A percentile compares a stretch with the other conserved stretches of the same genome.
Evolutionary conservation across 1,140 invertebrate species (phyloP).

Genomic region (Arctopsyche grandis): DNA sequence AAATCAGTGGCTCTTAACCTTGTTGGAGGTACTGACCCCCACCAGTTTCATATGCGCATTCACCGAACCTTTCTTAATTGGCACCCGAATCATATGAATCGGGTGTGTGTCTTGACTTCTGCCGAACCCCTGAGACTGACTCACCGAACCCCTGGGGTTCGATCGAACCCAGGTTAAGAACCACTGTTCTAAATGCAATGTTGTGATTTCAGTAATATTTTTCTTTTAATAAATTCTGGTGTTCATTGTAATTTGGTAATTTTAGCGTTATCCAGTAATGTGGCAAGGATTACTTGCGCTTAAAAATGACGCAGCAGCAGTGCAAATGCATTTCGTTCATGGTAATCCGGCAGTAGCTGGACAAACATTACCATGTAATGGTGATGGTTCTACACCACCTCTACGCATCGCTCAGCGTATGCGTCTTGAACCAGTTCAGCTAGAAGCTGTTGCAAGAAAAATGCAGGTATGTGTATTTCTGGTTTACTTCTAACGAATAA

Average conservation of each 20-base stretch:
- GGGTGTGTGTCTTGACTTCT: too few relatives aligned
- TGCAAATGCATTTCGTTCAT: slow-evolving; percentile 98
- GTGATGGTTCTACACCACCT: slow-evolving; percentile 82
- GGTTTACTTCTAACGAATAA: neutral
- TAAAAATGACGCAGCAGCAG: slow-evolving; percentile 95
- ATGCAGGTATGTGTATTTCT: slow-evolving; percentile 80
- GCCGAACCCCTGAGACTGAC: too few relatives aligned
- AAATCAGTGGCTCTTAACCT: neutral
- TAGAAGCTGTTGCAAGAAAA: slow-evolving; percentile 94
- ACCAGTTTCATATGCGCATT: too few relatives aligned
- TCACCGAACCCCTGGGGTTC: too few relatives aligned
- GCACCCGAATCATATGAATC: too few relatives aligned
- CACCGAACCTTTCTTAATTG: too few relatives aligned
- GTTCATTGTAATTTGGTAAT: slow-evolving; percentile 34
- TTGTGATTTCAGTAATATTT: neutral
- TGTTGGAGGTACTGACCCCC: too few relatives aligned
- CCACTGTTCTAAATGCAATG: neutral
- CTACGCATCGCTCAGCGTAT: slow-evolving; percentile 95
- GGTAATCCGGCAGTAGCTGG: slow-evolving; percentile 89
- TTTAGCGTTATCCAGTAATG: slow-evolving; percentile 89
- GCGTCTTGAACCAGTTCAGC: slow-evolving; percentile 92
- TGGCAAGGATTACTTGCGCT: slow-evolving; percentile 95
- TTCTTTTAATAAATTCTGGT: neutral
- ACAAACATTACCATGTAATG: slow-evolving; percentile 82
- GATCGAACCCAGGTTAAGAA: too few relatives aligned